These are phyloP conservation scores for Belonocnema kinseyi DNA, from an alignment of 1,140 invertebrate genomes.

Conservation along the genomic window DNA sequence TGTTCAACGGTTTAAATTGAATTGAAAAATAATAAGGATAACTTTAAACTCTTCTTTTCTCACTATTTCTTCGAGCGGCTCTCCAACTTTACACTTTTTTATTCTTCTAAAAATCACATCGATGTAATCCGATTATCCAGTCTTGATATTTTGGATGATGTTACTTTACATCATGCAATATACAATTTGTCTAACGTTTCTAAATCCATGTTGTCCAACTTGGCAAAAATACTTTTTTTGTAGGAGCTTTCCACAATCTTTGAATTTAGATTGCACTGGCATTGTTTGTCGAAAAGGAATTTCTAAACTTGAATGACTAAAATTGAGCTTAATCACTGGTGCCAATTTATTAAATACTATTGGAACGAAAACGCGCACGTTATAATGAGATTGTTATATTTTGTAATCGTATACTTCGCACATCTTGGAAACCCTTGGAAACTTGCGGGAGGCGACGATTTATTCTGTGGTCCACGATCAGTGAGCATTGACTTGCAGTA, in stretches of 20 bases:
- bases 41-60: slow-evolving; percentile 36
- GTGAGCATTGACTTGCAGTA: too few relatives aligned
- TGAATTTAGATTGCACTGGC: not conserved
- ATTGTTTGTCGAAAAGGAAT: slow-evolving; percentile 4
- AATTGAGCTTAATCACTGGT: slow-evolving; percentile 10
- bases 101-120: too few relatives aligned
- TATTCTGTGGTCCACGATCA: too few relatives aligned
- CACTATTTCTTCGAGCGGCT: slow-evolving; percentile 35
- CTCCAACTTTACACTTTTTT: not conserved
- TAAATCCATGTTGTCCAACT: not conserved
- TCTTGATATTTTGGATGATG: too few relatives aligned
- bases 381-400: slow-evolving; percentile 2
- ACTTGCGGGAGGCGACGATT: slow-evolving; percentile 6
- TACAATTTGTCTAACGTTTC: slow-evolving; percentile 4
- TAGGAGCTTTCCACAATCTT: not conserved
- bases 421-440: slow-evolving; percentile 6
- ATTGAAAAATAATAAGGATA: too few relatives aligned
- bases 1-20: not conserved
- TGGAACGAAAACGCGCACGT: slow-evolving; percentile 18
- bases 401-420: not conserved
- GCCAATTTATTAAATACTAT: slow-evolving; percentile 23
- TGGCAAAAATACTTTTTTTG: not conserved
- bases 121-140: too few relatives aligned
- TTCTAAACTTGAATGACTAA: slow-evolving; percentile 10
- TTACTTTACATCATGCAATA: too few relatives aligned